Conservation (phyloP, 2,888 invertebrate species). For the Mantis religiosa region DNA sequence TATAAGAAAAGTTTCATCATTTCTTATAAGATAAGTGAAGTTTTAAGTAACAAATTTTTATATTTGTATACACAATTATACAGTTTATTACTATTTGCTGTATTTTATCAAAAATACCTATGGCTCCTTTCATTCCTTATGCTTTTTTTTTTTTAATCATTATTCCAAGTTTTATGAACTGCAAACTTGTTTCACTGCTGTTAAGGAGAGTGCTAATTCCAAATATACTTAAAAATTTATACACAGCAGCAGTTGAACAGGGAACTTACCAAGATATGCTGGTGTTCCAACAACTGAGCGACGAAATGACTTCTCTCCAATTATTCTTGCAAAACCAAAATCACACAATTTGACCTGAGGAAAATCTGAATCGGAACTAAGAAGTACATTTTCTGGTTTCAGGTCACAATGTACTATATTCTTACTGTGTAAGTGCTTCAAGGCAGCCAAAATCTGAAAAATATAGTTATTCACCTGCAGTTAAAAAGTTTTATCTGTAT, state of each 20-base stretch:
- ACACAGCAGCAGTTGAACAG: neutral
- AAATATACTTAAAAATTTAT: too few relatives aligned
- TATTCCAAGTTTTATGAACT: too few relatives aligned
- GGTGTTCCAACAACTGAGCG: constrained; percentile 98
- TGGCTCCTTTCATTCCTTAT: too few relatives aligned
- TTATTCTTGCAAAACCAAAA: constrained; percentile 98
- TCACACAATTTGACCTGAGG: constrained; percentile 99
- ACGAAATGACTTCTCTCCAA: constrained; percentile 97
- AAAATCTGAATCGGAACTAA: constrained; percentile 90
- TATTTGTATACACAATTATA: neutral
- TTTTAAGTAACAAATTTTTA: too few relatives aligned
- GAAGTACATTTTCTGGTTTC: constrained; percentile 95
- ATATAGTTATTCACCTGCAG: constrained; percentile 20
- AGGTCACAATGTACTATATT: constrained; percentile 98
- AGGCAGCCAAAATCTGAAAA: constrained; percentile 84
- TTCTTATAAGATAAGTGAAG: too few relatives aligned
- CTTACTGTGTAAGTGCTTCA: constrained; percentile 95
- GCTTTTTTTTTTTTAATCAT: too few relatives aligned
- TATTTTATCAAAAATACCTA: too few relatives aligned
- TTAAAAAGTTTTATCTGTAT: neutral
- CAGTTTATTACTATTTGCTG: neutral
- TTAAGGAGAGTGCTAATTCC: too few relatives aligned
- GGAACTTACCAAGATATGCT: constrained; percentile 78
- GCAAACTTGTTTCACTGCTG: too few relatives aligned
- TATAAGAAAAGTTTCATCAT: too few relatives aligned